These are phyloP conservation scores for Propithecus perrieri DNA, from an alignment of 2,797 vertebrate species.

Conservation along the genomic window DNA sequence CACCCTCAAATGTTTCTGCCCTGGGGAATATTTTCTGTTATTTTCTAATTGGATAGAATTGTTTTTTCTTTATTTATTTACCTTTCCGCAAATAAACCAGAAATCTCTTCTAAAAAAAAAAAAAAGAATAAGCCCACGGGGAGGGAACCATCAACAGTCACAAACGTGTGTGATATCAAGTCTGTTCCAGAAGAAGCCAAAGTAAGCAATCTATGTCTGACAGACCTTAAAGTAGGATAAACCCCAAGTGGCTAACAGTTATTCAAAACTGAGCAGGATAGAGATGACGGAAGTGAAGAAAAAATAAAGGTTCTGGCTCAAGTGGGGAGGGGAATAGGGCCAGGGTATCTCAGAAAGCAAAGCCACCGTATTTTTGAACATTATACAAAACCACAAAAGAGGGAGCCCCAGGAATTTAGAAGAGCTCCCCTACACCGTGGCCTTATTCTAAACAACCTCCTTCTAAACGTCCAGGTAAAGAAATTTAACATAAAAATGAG, in stretches of 20 bases:
- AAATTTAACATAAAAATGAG: slow-evolving; percentile 1
- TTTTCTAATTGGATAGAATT: neutral
- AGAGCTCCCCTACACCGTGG: neutral
- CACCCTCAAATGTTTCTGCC: neutral
- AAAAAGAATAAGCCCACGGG: neutral
- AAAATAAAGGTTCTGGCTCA: neutral
- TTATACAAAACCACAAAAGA: neutral
- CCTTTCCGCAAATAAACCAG: neutral
- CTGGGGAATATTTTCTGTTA: neutral
- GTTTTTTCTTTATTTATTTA: neutral
- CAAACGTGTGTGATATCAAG: neutral
- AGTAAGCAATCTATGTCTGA: neutral
- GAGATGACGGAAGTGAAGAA: neutral
- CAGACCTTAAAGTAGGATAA: neutral
- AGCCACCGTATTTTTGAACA: neutral
- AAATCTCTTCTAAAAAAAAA: neutral
- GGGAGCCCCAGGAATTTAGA: neutral
- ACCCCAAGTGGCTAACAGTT: neutral
- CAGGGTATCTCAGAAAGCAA: neutral
- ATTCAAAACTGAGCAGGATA: neutral
- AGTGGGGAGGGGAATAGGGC: neutral
- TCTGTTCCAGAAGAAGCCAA: neutral
- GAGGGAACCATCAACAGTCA: neutral
- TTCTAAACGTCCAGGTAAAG: neutral
- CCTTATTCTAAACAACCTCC: neutral